phyloP scores from a whole-genome alignment of 23 tunicate genomes.

The Styela clava region DNA sequence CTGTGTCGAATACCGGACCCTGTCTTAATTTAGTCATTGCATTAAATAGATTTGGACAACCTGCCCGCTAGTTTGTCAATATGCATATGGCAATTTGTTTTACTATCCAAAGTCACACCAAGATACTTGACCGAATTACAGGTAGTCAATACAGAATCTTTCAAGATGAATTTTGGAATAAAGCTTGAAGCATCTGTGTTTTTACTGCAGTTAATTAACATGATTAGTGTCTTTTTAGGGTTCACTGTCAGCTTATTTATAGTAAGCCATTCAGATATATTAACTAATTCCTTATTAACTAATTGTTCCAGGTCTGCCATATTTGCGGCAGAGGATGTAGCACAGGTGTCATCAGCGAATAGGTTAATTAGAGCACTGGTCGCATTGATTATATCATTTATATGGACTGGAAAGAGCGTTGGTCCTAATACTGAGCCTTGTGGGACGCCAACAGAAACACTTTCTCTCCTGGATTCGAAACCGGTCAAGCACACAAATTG shows the following conservation, averaged over 20 bases:
- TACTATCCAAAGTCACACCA: no score
- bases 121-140: background rate
- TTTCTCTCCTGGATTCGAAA: background rate
- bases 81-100: no score
- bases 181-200: no score
- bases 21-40: no score
- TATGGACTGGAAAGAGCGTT: background rate
- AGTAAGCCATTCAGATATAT: background rate
- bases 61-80: no score
- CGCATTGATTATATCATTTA: background rate
- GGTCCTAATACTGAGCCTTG: constrained; percentile 2
- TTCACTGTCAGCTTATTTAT: background rate
- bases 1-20: no score
- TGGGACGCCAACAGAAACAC: background rate
- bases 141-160: background rate
- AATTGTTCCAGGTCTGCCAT: background rate
- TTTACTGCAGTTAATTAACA: background rate
- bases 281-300: background rate
- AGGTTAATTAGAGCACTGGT: background rate
- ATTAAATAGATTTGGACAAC: no score
- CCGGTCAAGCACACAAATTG: no score
- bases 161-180: background rate
- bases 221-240: background rate
- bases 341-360: constrained; percentile 4
- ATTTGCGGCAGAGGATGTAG: background rate